Conservation (phyloP, 1,140 invertebrate genomes). For the Palaemon carinicauda region DNA sequence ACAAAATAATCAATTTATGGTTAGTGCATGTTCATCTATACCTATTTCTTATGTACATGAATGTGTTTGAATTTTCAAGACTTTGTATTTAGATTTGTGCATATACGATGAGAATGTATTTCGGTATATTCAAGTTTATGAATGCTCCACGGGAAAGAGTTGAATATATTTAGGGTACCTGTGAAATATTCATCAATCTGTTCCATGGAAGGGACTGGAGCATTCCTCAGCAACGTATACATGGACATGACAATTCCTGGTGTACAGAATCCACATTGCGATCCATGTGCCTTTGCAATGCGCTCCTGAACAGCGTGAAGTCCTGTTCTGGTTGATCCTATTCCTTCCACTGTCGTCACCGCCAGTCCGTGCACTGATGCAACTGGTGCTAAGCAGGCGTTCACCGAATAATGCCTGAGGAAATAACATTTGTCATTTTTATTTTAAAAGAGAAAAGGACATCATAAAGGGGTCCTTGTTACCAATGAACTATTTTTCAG, state of each 20-base stretch:
- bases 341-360: slow-evolving; percentile 87
- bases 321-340: slow-evolving; percentile 63
- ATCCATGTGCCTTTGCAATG: slow-evolving; percentile 83
- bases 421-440: neutral
- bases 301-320: slow-evolving; percentile 71
- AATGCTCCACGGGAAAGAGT: too few species aligned
- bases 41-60: too few species aligned
- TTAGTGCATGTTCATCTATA: too few species aligned
- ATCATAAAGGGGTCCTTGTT: neutral
- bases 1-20: too few species aligned
- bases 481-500: neutral
- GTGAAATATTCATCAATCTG: slow-evolving; percentile 86
- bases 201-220: slow-evolving; percentile 70
- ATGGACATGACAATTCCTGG: slow-evolving; percentile 95
- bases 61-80: too few species aligned
- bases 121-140: too few species aligned
- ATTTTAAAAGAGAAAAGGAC: too few species aligned
- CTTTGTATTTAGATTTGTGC: too few species aligned
- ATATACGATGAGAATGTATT: too few species aligned
- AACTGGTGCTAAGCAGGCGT: slow-evolving; percentile 86
- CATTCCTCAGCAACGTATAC: slow-evolving; percentile 82
- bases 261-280: slow-evolving; percentile 91
- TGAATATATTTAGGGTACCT: slow-evolving; percentile 49
- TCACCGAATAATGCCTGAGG: slow-evolving; percentile 81
- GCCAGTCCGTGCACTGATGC: slow-evolving; percentile 84